These are phyloP conservation scores for Ornithorhynchus anatinus DNA, from an alignment of 2,113 vertebrate species.

Conservation along the genomic window DNA sequence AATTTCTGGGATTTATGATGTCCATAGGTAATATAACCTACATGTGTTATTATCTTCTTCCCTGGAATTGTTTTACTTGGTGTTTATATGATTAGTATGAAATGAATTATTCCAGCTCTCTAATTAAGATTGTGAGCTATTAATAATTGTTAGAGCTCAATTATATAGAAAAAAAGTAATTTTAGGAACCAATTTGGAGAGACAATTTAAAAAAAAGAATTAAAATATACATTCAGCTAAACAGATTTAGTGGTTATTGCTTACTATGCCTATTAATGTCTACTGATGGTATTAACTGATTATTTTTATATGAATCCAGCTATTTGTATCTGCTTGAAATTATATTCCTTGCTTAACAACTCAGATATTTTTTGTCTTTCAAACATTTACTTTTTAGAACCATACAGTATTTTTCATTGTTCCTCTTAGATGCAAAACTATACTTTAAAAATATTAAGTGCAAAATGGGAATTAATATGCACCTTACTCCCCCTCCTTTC, in stretches of 20 bases:
- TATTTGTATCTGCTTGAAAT: too few species aligned
- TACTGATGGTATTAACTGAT: slow-evolving; percentile 17
- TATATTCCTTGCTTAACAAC: too few species aligned
- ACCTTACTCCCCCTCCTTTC: too few species aligned
- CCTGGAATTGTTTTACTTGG: slow-evolving; percentile 49
- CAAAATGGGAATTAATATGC: too few species aligned
- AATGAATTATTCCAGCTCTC: slow-evolving; percentile 60
- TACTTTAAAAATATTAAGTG: too few species aligned
- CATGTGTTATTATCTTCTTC: slow-evolving; percentile 40
- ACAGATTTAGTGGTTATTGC: slow-evolving; percentile 18
- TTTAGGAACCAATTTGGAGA: slow-evolving; percentile 31
- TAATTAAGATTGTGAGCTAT: slow-evolving; percentile 32
- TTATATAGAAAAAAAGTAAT: slow-evolving; percentile 26
- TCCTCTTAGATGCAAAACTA: too few species aligned
- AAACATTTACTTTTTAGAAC: too few species aligned
- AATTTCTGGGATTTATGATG: slow-evolving; percentile 63
- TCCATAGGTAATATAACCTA: slow-evolving; percentile 60
- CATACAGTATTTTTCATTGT: too few species aligned
- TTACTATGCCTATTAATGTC: slow-evolving; percentile 2
- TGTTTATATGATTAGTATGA: slow-evolving; percentile 43
- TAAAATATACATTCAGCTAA: slow-evolving; percentile 3
- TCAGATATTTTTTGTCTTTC: too few species aligned
- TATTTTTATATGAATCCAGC: too few species aligned
- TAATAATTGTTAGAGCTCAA: slow-evolving; percentile 37
- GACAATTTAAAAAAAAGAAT: slow-evolving; percentile 42